Conservation (phyloP, 2,797 vertebrate species). For the Chanos chanos region DNA sequence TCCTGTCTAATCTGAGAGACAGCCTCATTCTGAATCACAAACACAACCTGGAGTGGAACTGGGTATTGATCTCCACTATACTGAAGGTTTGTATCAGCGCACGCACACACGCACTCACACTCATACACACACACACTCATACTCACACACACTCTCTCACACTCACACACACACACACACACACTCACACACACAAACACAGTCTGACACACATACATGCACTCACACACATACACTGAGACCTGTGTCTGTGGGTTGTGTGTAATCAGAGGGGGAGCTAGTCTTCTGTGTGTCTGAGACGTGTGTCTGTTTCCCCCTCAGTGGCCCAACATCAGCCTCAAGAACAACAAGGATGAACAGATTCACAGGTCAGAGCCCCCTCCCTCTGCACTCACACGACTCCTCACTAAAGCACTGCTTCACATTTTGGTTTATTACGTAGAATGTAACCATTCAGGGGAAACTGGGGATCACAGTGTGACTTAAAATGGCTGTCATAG, state of each 20-base stretch:
- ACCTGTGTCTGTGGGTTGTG: background rate
- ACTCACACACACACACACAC: background rate
- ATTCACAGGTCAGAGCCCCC: slow-evolving; percentile 73
- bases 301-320: slow-evolving; percentile 44
- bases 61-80: slow-evolving; percentile 85
- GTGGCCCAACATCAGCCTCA: slow-evolving; percentile 85
- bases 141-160: background rate
- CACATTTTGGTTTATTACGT: background rate
- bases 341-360: slow-evolving; percentile 84
- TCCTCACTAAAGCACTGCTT: background rate
- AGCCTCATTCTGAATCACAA: slow-evolving; percentile 85
- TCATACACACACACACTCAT: too few species aligned
- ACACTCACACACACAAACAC: background rate
- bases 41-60: slow-evolving; percentile 85
- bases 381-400: background rate
- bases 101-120: background rate
- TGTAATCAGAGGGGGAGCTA: background rate
- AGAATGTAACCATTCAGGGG: too few species aligned
- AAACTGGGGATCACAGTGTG: too few species aligned
- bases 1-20: slow-evolving; percentile 79
- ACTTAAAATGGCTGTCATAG: background rate
- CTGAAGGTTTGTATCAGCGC: slow-evolving; percentile 74
- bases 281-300: too few species aligned
- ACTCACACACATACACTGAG: background rate
- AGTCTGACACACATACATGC: background rate